Conservation (phyloP, 2,888 invertebrate species). For the Plebejus anna region DNA sequence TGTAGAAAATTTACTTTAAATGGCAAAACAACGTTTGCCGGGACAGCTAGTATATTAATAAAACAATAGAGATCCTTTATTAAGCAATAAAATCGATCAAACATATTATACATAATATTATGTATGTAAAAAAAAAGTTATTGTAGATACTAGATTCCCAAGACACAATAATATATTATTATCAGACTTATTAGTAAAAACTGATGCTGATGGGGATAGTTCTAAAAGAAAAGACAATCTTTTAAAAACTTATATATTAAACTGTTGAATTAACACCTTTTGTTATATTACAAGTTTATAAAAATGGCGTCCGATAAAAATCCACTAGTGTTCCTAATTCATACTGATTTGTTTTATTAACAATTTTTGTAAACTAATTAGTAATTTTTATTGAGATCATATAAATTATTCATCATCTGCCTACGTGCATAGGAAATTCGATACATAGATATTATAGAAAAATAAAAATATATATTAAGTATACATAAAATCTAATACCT, state of each 20-base stretch:
- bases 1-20: no score
- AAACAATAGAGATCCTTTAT: no score
- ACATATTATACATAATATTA: no score
- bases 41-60: no score
- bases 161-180: no score
- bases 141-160: no score
- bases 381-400: conserved; percentile 45
- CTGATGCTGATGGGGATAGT: neutral
- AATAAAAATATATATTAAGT: conserved; percentile 30
- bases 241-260: conserved; percentile 29
- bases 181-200: no score
- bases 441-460: conserved; percentile 35
- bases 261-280: conserved; percentile 70
- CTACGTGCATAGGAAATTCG: conserved; percentile 37
- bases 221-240: conserved; percentile 16
- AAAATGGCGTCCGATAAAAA: conserved; percentile 62
- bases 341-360: conserved; percentile 38
- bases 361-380: conserved; percentile 44
- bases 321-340: conserved; percentile 42
- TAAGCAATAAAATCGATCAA: no score
- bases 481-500: conserved; percentile 41
- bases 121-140: no score
- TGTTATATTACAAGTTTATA: conserved; percentile 64
- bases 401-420: conserved; percentile 40
- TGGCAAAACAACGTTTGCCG: no score